phyloP scores from a whole-genome alignment of 2,888 invertebrate species.

The Lasius fuliginosus region DNA sequence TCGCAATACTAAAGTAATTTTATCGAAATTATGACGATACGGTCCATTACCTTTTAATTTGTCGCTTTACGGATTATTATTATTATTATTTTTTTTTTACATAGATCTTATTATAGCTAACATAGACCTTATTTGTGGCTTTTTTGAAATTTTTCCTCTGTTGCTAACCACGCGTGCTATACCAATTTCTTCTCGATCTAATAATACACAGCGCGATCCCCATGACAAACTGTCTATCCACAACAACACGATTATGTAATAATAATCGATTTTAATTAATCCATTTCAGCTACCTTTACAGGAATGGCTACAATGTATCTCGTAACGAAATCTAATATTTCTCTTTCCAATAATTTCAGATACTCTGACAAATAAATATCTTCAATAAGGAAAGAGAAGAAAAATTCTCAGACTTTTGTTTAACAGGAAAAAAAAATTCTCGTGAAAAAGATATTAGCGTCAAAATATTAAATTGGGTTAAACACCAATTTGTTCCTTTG shows the following conservation, averaged over 20 bases:
- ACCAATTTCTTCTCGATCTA: conserved; percentile 52
- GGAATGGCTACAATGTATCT: conserved; percentile 67
- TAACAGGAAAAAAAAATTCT: not conserved
- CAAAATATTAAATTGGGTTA: not conserved
- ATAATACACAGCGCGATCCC: conserved; percentile 38
- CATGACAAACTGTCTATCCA: conserved; percentile 28
- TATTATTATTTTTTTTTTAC: not conserved
- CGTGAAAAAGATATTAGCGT: not conserved
- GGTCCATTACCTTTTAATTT: not conserved
- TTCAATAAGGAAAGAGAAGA: not conserved
- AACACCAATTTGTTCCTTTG: not conserved
- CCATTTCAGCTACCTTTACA: conserved; percentile 71
- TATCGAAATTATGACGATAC: conserved; percentile 25
- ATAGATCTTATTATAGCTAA: conserved; percentile 12
- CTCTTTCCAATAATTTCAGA: conserved; percentile 33
- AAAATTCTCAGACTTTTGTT: not conserved
- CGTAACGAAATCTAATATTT: conserved; percentile 59
- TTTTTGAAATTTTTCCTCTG: conserved; percentile 1
- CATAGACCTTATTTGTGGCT: conserved; percentile 8
- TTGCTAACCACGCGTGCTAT: conserved; percentile 44
- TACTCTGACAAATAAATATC: conserved; percentile 43
- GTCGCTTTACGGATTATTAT: conserved; percentile 16
- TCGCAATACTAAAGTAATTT: not conserved
- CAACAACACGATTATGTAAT: conserved; percentile 39
- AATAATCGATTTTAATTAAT: conserved; percentile 63